Base-by-base conservation (phyloP, 2,113 vertebrate genomes). In the Falco punctatus region DNA sequence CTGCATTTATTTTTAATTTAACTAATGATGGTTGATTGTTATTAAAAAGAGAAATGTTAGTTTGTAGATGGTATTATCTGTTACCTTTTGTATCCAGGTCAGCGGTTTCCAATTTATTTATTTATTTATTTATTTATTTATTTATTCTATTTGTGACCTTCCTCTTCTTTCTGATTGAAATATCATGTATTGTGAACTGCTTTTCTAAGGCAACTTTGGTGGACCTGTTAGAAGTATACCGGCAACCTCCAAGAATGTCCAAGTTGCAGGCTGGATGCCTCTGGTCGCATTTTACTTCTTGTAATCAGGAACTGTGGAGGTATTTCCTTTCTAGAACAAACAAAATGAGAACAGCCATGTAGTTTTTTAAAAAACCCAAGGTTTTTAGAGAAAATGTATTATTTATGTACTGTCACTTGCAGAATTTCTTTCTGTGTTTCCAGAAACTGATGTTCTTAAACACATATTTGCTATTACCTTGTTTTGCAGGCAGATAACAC, bases 1-100 rank as follows among this genome's bases (percentile, higher is more conserved):
- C 83, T 88, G 48, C 19, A 28, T 90, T 96, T 88, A 42, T 93
- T 95, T 96, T 94, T 84, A 62, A 94, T 95, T 95, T 92, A 81
- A 86, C 48, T 95, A 85, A 94, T 89, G 80, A 84, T 23, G 15
- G 51, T 44, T 87, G 22, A 90, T 93, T 88, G 69, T 72, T 95
- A 94, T 96, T 94, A 86, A 93, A 95, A 79, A 33, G 30, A 40
- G 20, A 17, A 82, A 32, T 57, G 55, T 59, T 57, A 58, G 15
- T 38, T 72, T 79, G 44, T 74, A 57, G 33, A 57, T 52, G 24
- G 5, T 46, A 57, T 77, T 75, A 46, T 89, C 89, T 75, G 12
- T 71, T 87, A 40, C 18, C 22, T 91, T 90, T 40, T 66, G 2
- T 71, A 81, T 59, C 28, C 22, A 57, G 44, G 48, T 48, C 72